Evolutionary conservation across 2,113 vertebrate genomes (phyloP), one percentile per base, ranked within the genome.

Genomic region (Colistium nudipinnis): DNA sequence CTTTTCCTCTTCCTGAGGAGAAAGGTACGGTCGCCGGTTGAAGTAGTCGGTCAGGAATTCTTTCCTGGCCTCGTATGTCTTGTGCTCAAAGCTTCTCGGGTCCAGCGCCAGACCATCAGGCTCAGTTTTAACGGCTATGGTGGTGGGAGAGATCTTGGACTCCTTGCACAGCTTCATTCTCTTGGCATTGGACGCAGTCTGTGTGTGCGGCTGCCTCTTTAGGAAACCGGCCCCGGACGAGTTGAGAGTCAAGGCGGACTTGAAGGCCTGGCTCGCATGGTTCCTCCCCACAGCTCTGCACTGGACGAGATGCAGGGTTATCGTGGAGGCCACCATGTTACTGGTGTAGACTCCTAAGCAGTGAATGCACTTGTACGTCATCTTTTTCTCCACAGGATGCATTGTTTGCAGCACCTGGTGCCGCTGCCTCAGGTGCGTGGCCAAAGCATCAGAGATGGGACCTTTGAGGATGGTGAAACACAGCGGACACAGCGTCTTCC

Each of bases 281-380:
- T 92, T 93, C 89, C 97, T 95, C 4, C 96, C 96, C 2, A 98
- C 96, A 4, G 96, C 98, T 81, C 96, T 90, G 88, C 98, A 99
- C 88, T 99, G 98, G 35, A 98, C 96, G 0, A 99, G 94, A 83
- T 99, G 98, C 84, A 99, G 91, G 0, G 96, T 99, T 65, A 98
- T 99, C 0, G 96, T 99, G 5, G 98, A 99, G 74, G 97, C 97
- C 0, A 97, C 98, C 97, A 99, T 98, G 89, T 98, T 99, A 88
- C 97, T 99, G 0, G 97, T 99, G 43, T 98, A 99, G 8, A 99
- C 96, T 7, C 97, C 96, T 51, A 99, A 91, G 87, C 98, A 99
- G 74, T 99, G 97, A 79, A 99, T 98, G 86, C 98, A 99, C 79
- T 98, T 99, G 92, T 98, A 99, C 0, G 98, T 98, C 57, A 98